Percentiles rank a stretch among this genome's conserved stretches.
Conservation (phyloP, 2,888 invertebrate genomes). For the Strigamia transsilvanica region DNA sequence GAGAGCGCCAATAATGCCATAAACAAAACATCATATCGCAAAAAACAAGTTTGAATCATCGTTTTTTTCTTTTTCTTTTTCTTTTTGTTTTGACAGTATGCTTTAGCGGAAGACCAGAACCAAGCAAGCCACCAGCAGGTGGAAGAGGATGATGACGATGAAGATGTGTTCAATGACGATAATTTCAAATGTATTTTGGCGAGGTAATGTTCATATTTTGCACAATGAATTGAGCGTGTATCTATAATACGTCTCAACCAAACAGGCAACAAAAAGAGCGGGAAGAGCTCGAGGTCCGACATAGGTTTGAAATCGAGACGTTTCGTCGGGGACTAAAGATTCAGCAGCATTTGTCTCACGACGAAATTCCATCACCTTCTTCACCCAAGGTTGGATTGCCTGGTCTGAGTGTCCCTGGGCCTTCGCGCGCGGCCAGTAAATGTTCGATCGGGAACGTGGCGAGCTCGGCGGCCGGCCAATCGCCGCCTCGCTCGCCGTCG, state of each 20-base stretch:
- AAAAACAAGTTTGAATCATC: too few relatives aligned
- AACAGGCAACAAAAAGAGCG: constrained; percentile 68
- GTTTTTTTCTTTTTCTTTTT: too few relatives aligned
- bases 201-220: background rate
- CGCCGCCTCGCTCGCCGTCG: constrained; percentile 52
- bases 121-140: background rate
- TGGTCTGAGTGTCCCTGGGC: background rate
- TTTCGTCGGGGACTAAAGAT: constrained; percentile 59
- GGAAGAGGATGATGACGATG: constrained; percentile 49
- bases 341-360: constrained; percentile 51
- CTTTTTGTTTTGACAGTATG: constrained; percentile 1
- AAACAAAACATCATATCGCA: too few relatives aligned
- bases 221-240: too few relatives aligned
- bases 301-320: constrained; percentile 63
- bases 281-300: constrained; percentile 68
- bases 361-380: constrained; percentile 35
- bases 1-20: too few relatives aligned
- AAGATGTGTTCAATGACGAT: constrained; percentile 53
- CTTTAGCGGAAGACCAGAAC: constrained; percentile 50
- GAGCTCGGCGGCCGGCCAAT: background rate
- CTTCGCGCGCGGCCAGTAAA: background rate
- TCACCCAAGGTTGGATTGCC: constrained; percentile 32
- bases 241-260: too few relatives aligned
- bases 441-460: background rate
- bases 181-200: constrained; percentile 51